Evolutionary conservation across 1,140 invertebrate genomes (phyloP).

Genomic region (Limonius californicus): DNA sequence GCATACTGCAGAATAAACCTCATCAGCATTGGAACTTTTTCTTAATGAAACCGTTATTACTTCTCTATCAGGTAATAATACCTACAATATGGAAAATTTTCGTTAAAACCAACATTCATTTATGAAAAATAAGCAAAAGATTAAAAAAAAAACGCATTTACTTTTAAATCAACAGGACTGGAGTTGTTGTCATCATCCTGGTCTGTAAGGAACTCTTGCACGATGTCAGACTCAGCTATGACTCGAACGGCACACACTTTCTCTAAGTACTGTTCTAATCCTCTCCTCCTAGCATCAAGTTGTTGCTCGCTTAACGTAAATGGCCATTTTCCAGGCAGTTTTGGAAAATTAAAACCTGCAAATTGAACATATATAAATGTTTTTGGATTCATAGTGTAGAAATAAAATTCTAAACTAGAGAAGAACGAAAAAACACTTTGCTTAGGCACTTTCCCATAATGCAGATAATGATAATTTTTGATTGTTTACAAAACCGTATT

Average conservation of each 20-base stretch:
- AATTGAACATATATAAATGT: no score
- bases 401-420: no score
- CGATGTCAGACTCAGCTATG: slow-evolving; percentile 94
- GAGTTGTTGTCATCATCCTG: slow-evolving; percentile 81
- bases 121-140: no score
- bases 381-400: no score
- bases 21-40: slow-evolving; percentile 84
- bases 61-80: slow-evolving; percentile 73
- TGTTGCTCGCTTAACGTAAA: slow-evolving; percentile 96
- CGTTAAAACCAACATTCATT: no score
- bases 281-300: slow-evolving; percentile 86
- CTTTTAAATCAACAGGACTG: slow-evolving; percentile 90
- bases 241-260: slow-evolving; percentile 97
- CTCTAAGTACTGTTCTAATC: slow-evolving; percentile 96
- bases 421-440: no score
- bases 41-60: slow-evolving; percentile 90
- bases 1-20: slow-evolving; percentile 87
- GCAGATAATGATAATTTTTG: no score
- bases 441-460: no score
- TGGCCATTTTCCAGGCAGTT: slow-evolving; percentile 97
- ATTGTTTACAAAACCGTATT: no score
- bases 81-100: slow-evolving; percentile 32
- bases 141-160: slow-evolving; percentile 47
- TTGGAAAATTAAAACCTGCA: slow-evolving; percentile 90
- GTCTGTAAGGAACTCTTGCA: slow-evolving; percentile 96